Conservation (phyloP, 2,113 vertebrate genomes). For the Peromyscus maniculatus region DNA sequence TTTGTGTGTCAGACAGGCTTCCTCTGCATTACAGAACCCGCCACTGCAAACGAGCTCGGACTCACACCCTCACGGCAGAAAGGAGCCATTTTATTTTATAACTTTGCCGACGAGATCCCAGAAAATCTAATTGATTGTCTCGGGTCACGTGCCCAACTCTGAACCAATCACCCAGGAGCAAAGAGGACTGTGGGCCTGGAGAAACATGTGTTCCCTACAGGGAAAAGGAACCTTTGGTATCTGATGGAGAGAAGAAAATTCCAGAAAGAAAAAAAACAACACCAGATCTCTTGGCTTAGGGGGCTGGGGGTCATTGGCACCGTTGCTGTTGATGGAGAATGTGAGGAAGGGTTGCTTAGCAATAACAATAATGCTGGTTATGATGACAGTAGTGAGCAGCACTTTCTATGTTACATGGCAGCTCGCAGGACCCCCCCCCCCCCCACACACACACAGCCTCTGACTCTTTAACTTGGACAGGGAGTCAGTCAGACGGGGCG, state of each 20-base stretch:
- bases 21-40: not conserved
- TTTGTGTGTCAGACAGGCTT: not conserved
- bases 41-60: not conserved
- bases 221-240: not conserved
- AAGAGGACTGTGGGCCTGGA: not conserved
- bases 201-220: not conserved
- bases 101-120: not conserved
- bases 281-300: not conserved
- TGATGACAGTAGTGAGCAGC: not conserved
- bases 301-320: not conserved
- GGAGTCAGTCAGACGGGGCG: not conserved
- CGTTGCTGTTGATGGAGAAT: not conserved
- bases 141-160: conserved; percentile 19
- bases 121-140: not conserved
- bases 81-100: not conserved
- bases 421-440: not conserved
- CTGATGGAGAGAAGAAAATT: too few species aligned
- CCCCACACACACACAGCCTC: not conserved
- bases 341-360: not conserved
- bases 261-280: not conserved
- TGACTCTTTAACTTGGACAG: not conserved
- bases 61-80: not conserved
- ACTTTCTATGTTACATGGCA: not conserved
- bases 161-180: not conserved
- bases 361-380: not conserved